Percentiles rank a stretch among this genome's conserved stretches.
Conservation (phyloP, 2,797 vertebrate genomes). For the Poliocrania exsul region DNA sequence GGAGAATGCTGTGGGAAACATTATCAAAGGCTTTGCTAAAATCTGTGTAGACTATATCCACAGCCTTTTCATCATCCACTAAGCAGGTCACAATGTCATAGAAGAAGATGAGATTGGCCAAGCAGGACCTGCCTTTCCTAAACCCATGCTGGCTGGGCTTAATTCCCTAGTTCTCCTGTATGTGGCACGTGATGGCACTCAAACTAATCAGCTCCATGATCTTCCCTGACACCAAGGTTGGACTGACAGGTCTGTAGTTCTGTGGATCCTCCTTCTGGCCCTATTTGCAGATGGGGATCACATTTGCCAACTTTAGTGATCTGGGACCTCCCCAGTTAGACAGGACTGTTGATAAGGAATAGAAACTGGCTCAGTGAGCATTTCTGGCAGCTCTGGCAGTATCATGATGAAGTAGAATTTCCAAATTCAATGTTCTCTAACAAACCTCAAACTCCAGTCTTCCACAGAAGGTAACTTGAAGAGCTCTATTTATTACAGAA, state of each 20-base stretch:
- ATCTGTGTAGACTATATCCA: no score
- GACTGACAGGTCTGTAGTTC: not conserved
- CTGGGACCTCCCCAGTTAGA: no score
- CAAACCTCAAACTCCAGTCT: not conserved
- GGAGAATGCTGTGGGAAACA: not conserved
- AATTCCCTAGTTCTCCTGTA: not conserved
- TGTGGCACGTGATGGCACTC: fast-evolving
- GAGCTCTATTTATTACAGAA: not conserved
- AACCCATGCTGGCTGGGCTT: no score
- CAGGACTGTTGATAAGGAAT: not conserved
- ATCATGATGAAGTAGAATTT: not conserved
- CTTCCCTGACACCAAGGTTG: not conserved
- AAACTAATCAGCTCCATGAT: not conserved
- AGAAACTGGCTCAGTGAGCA: not conserved
- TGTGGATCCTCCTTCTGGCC: not conserved
- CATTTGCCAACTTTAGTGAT: not conserved
- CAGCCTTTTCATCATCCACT: not conserved
- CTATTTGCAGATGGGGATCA: not conserved
- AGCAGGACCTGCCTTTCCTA: not conserved
- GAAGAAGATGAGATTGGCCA: not conserved
- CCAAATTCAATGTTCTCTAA: not conserved
- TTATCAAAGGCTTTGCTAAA: not conserved
- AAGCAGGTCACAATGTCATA: no score
- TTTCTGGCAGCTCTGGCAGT: not conserved
- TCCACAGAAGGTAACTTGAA: not conserved